Conservation (phyloP, 1,140 invertebrate species). For the Neotoxoptera formosana region DNA sequence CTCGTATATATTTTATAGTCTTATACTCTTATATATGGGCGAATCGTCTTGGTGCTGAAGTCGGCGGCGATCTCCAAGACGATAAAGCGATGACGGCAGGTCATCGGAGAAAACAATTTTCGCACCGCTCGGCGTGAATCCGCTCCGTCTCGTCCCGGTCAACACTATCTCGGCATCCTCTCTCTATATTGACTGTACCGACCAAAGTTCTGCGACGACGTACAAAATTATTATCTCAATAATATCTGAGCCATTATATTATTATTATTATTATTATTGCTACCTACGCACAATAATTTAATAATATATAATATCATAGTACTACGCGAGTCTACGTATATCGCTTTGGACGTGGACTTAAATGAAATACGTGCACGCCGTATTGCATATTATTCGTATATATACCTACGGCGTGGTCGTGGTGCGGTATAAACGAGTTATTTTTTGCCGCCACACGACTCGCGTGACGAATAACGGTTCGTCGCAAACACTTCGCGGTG, state of each 20-base stretch:
- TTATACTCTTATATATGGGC: too few species aligned
- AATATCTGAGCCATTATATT: neutral
- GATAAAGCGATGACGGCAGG: neutral
- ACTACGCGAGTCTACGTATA: too few species aligned
- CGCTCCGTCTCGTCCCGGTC: neutral
- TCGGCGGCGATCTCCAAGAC: neutral
- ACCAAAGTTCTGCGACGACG: neutral
- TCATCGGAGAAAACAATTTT: neutral
- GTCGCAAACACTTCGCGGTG: neutral
- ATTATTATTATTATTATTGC: too few species aligned
- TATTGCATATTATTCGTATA: neutral
- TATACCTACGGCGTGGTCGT: neutral
- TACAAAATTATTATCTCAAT: neutral
- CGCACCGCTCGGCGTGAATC: too few species aligned
- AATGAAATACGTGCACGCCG: too few species aligned
- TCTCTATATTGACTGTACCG: neutral
- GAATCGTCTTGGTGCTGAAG: neutral
- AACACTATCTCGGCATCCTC: too few species aligned
- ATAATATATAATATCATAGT: neutral
- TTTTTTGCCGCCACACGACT: neutral
- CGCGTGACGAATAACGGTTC: slow-evolving; percentile 1
- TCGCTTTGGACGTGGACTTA: neutral
- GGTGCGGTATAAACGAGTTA: slow-evolving; percentile 5
- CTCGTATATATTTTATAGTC: too few species aligned
- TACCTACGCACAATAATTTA: too few species aligned